Conservation (phyloP, 35 echinoderm and acorn worm genomes). For the Chiridota heheva region DNA sequence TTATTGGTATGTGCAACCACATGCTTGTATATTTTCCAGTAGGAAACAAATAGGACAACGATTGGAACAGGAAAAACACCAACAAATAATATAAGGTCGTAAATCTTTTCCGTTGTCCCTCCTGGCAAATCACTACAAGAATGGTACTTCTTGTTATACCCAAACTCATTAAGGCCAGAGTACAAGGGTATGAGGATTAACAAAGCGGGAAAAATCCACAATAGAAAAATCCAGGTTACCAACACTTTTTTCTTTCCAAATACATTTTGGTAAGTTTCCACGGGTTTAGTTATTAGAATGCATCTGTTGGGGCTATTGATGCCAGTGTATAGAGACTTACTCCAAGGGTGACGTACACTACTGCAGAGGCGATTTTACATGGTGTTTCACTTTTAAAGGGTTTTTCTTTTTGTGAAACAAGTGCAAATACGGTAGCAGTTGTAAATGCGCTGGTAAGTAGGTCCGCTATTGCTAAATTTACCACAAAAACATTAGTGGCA, state of each 20-base stretch:
- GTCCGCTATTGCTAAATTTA: constrained; percentile 60
- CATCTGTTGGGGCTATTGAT: constrained; percentile 37
- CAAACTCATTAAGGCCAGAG: constrained; percentile 10
- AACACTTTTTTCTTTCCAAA: constrained; percentile 20
- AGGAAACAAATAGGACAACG: constrained; percentile 20
- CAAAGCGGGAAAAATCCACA: neutral
- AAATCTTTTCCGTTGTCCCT: constrained; percentile 17
- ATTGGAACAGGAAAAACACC: constrained; percentile 31
- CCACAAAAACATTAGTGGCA: constrained; percentile 58
- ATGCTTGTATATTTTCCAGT: constrained; percentile 45
- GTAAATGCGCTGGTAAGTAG: constrained; percentile 27
- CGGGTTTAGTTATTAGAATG: constrained; percentile 39
- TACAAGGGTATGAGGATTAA: constrained; percentile 13
- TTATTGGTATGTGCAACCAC: constrained; percentile 20
- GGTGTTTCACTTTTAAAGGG: constrained; percentile 17
- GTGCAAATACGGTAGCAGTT: constrained; percentile 5
- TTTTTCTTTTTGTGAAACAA: constrained; percentile 12
- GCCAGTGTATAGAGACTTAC: constrained; percentile 41
- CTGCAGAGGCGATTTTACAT: constrained; percentile 16
- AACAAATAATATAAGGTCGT: constrained; percentile 20
- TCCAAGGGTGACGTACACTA: constrained; percentile 29
- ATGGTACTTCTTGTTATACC: constrained; percentile 30
- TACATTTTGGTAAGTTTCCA: constrained; percentile 16
- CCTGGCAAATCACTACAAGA: constrained; percentile 23
- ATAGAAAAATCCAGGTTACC: constrained; percentile 12